Evolutionary conservation across 2,888 invertebrate species (phyloP), one percentile per base, ranked within the genome.

Genomic region (Acleris emargana): DNA sequence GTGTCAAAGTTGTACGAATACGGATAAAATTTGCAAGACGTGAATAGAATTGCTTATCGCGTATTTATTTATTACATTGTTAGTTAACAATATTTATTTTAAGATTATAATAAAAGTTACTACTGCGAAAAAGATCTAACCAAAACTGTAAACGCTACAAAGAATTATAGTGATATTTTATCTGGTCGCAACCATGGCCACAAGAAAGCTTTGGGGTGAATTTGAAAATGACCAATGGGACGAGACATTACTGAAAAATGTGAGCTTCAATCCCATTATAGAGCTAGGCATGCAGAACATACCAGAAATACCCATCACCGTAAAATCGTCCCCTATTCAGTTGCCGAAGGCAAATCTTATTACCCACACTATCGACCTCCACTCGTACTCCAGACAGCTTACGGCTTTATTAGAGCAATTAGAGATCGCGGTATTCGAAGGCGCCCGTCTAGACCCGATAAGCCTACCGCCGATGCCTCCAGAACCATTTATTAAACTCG

Each of bases 201-300:
- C 81, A 60, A 82, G 80, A 76, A 84, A 86, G 59, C 80, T 85
- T 16, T 92, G 92, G 92, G 92, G 92, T 38, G 89, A 90, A 77
- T 81, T 90, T 67, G 89, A 90, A 69, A 82, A 87, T 22, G 86
- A 85, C 58, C 80, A 75, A 53, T 78, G 79, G 32, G 87, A 90
- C 57, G 87, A 89, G 58, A 78, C 83, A 1, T 71, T 89, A 69
- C 71, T 89, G 22, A 90, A 91, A 69, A 89, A 82, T 58, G 92
- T 92, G 3, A 92, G 93, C 71, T 93, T 93, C 69, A 91, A 89
- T 67, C 93, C 93, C 1, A 90, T 93, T 18, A 93, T 93, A 57
- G 93, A 93, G 75, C 77, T 92, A 52, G 93, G 92, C 7, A 87
- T 93, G 90, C 92, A 91, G 76, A 91, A 91, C 64, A 92, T 93